These are phyloP conservation scores for Pseudeuparius sepicola DNA, from an alignment of 2,888 invertebrate genomes.

Conservation along the genomic window DNA sequence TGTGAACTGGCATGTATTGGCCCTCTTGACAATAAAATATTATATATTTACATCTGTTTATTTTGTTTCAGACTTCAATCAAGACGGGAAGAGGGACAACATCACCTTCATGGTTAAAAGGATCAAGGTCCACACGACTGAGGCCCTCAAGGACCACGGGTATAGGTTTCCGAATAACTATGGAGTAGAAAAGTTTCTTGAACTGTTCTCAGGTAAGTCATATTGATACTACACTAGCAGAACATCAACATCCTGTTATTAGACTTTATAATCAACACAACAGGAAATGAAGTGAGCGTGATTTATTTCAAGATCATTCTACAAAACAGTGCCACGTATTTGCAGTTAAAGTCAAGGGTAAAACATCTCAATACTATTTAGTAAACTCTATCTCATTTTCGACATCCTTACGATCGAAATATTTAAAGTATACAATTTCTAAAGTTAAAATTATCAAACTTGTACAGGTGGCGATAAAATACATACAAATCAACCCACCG, in stretches of 20 bases:
- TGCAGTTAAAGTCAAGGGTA: too few relatives aligned
- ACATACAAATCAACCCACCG: slow-evolving; percentile 28
- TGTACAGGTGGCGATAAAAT: slow-evolving; percentile 23
- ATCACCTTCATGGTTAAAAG: slow-evolving; percentile 94
- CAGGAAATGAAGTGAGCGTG: not conserved
- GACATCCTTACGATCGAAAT: too few relatives aligned
- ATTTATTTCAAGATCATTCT: not conserved
- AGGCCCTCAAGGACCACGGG: slow-evolving; percentile 72
- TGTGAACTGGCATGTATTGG: too few relatives aligned
- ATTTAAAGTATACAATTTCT: slow-evolving; percentile 24
- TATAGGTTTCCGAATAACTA: slow-evolving; percentile 92
- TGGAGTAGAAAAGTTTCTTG: slow-evolving; percentile 96
- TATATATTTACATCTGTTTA: too few relatives aligned
- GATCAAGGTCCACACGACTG: slow-evolving; percentile 84
- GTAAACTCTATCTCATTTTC: too few relatives aligned
- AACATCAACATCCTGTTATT: too few relatives aligned
- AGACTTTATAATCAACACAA: too few relatives aligned
- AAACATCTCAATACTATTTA: too few relatives aligned
- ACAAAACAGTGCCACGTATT: too few relatives aligned
- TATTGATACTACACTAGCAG: too few relatives aligned
- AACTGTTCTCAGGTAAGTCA: slow-evolving; percentile 87
- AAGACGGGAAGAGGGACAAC: slow-evolving; percentile 83
- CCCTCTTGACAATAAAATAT: too few relatives aligned
- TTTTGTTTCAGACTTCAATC: slow-evolving; percentile 73
- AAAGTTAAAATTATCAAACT: slow-evolving; percentile 28